A percentile compares a stretch with the other conserved stretches of the same genome.
phyloP scores from a whole-genome alignment of 2,888 invertebrate genomes.

The Drosophila siamana region DNA sequence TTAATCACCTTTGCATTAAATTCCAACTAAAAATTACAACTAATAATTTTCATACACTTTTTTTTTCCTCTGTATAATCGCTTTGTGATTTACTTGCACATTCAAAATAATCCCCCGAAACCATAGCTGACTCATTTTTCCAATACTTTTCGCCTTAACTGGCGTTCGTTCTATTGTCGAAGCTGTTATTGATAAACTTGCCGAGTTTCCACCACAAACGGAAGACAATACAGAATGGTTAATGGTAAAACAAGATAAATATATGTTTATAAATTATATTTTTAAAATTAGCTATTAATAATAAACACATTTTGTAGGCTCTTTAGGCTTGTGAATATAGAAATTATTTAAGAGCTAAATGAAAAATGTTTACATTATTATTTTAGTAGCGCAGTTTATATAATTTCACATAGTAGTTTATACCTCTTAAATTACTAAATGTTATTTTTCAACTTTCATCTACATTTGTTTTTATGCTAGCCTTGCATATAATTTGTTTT shows the following conservation, averaged over 20 bases:
- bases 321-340: too few species aligned
- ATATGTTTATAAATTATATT: background rate
- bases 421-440: too few species aligned
- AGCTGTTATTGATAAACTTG: background rate
- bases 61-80: slow-evolving; percentile 1
- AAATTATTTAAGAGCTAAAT: too few species aligned
- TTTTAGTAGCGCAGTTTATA: too few species aligned
- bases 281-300: too few species aligned
- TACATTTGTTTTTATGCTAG: background rate
- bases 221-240: too few species aligned
- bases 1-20: slow-evolving; percentile 60
- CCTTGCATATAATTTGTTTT: background rate
- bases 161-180: background rate
- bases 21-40: slow-evolving; percentile 36
- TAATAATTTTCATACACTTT: slow-evolving; percentile 43
- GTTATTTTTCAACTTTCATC: background rate
- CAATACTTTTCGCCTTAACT: background rate
- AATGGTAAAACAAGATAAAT: background rate
- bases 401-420: too few species aligned
- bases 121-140: background rate
- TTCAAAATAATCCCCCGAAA: slow-evolving; percentile 1
- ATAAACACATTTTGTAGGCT: too few species aligned
- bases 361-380: too few species aligned
- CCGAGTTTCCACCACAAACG: background rate
- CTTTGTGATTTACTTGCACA: background rate